Evolutionary conservation across 92 coral and sea anemone species (phyloP), one percentile per base, ranked within the genome.

Genomic region (Ricordea florida): DNA sequence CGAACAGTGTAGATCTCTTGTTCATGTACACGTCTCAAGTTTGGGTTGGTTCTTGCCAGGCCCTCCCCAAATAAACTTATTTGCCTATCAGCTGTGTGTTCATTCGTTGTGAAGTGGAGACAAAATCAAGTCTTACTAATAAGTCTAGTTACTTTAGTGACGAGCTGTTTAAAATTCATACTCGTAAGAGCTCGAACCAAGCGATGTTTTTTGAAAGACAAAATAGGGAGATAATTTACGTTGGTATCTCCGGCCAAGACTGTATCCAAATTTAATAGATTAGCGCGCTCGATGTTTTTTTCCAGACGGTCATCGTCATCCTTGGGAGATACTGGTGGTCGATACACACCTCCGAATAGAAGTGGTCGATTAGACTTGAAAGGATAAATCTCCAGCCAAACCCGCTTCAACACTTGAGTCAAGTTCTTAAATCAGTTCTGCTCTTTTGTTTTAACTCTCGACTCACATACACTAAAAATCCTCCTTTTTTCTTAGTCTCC

Each of bases 91-190:
- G n/a, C n/a, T n/a, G n/a, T n/a, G n/a, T n/a, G n/a, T n/a, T n/a
- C n/a, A n/a, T n/a, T n/a, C n/a, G n/a, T n/a, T n/a, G n/a, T n/a
- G n/a, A n/a, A n/a, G n/a, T n/a, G n/a, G n/a, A n/a, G n/a, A n/a
- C n/a, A n/a, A n/a, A n/a, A n/a, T n/a, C n/a, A n/a, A n/a, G n/a
- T n/a, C n/a, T n/a, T n/a, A n/a, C n/a, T n/a, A n/a, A 49, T 63
- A 3, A 83, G 87, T 17, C 91, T 25, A 4, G 85, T 87, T 28
- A 47, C 53, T 38, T 40, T 36, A 35, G 60, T 58, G 16, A 81
- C 63, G 10, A 81, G 88, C 37, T 87, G 92, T 21, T 62, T 81
- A 69, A 87, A 81, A 63, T 87, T 63, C 81, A 87, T 87, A 31
- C 62, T 69, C 27, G 56, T 36, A 21, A 87, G 61, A 24, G 73